phyloP scores from a whole-genome alignment of 2,797 vertebrate genomes.

The Triplophysa yarkandensis region DNA sequence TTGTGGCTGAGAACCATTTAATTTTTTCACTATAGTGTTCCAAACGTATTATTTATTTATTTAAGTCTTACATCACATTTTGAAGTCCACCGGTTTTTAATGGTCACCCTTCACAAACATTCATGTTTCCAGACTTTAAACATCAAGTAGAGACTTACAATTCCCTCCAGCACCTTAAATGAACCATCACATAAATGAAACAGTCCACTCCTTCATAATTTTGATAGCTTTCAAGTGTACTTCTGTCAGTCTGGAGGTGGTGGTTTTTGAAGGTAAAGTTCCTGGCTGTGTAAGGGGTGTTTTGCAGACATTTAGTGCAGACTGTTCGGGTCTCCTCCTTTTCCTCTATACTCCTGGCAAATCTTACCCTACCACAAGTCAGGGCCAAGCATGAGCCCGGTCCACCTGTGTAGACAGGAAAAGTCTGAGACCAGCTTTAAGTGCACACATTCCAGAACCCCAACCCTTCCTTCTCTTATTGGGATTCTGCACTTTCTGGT shows the following conservation, averaged over 20 bases:
- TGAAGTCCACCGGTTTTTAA: conserved; percentile 1
- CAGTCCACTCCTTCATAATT: conserved; percentile 30
- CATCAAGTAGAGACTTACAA: conserved; percentile 30
- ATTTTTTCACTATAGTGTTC: conserved; percentile 20
- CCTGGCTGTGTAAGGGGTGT: conserved; percentile 50
- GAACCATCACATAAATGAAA: conserved; percentile 24
- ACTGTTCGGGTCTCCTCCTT: conserved; percentile 40
- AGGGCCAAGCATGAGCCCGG: conserved; percentile 28
- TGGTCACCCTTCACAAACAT: conserved; percentile 19
- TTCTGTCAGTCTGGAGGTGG: conserved; percentile 52
- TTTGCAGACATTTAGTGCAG: conserved; percentile 49
- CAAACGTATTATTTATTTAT: conserved; percentile 25
- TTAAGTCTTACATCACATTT: conserved; percentile 29
- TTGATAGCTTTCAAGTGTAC: conserved; percentile 26
- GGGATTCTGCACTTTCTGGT: conserved; percentile 5
- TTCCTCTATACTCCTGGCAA: conserved; percentile 43
- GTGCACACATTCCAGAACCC: conserved; percentile 39
- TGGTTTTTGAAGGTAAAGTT: conserved; percentile 63
- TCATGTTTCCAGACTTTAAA: conserved; percentile 26
- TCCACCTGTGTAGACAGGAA: conserved; percentile 51
- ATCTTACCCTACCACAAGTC: conserved; percentile 3
- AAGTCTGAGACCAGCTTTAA: conserved; percentile 34
- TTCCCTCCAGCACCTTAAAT: conserved; percentile 39
- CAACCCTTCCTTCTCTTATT: conserved; percentile 27
- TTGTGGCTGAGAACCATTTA: background rate